Evolutionary conservation across 2,888 invertebrate species (phyloP), one percentile per base, ranked within the genome.

Genomic region (Drosophila monieri): DNA sequence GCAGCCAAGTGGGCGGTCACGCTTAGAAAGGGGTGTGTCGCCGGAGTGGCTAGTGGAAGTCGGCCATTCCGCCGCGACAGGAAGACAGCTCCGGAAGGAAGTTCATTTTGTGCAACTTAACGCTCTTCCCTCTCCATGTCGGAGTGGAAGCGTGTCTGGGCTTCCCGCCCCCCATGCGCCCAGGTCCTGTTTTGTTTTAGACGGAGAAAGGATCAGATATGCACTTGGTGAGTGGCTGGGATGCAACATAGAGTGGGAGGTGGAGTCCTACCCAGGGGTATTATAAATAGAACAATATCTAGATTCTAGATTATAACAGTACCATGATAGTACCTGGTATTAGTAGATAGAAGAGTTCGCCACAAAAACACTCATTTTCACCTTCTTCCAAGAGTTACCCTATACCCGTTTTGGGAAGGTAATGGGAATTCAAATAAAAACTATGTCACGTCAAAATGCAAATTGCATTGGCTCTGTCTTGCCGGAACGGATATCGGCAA

Each of bases 81-180:
- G 69, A 81, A 76, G 71, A 68, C 47, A 65, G 39, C 46, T 37
- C 41, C 70, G 78, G 76, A 81, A 85, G 81, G 84, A 88, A 85
- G 86, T 81, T 81, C 66, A 81, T 88, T 81, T 83, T 83, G 88
- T 85, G 69, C 80, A 83, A 77, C 88, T 88, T 83, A 85, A 83
- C 75, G 86, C 69, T 85, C 66, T 85, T 64, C 80, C 67, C 32
- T 14, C 21, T 47, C 25, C 15, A 12, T 23, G 25, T 21, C 18
- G 10, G 44, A 32, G 15, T 41, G 10, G 49, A 35, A 64, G 56
- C 39, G 44, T 60, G 79, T 70, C 80, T 81, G 79, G 61, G 21
- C 62, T 48, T 59, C 61, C 53, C 67, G 12, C 39, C 23, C 8
- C 8, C 15, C n/a, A 10, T 1, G 6, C 10, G 15, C 6, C 14